Conservation (phyloP, 2,888 invertebrate species). For the Drosophila subsilvestris region DNA sequence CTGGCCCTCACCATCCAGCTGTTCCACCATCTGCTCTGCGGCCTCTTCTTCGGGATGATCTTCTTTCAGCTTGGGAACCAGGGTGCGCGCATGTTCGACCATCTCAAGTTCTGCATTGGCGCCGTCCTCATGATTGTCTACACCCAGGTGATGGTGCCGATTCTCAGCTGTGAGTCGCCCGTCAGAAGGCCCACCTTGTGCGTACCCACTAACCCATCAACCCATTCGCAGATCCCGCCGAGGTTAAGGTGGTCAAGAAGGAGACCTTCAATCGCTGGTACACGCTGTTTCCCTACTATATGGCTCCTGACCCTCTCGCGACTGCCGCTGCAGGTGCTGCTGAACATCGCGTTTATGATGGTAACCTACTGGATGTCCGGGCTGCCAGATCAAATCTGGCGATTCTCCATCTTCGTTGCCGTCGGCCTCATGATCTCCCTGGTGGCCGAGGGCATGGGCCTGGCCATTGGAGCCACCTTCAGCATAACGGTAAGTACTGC, state of each 20-base stretch:
- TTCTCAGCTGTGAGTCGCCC: conserved; percentile 87
- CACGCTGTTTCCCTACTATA: conserved; percentile 87
- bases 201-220: neutral
- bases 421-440: conserved; percentile 89
- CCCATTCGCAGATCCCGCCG: conserved; percentile 86
- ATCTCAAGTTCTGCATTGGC: conserved; percentile 88
- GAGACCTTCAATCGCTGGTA: conserved; percentile 90
- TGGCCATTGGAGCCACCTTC: conserved; percentile 90
- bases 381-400: conserved; percentile 87
- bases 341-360: conserved; percentile 87
- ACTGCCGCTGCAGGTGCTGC: conserved; percentile 86
- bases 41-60: conserved; percentile 85
- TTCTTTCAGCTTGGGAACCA: conserved; percentile 88
- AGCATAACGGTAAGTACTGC: conserved; percentile 86
- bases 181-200: too few species aligned
- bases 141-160: conserved; percentile 89
- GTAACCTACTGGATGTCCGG: conserved; percentile 88
- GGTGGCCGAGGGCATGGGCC: conserved; percentile 91
- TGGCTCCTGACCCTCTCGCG: conserved; percentile 87
- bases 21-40: conserved; percentile 87
- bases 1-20: conserved; percentile 87
- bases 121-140: conserved; percentile 88
- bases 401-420: conserved; percentile 88
- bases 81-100: conserved; percentile 88
- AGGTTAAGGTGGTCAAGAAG: conserved; percentile 88